Evolutionary conservation across 2,113 vertebrate genomes (phyloP).

Genomic region (Damaliscus lunatus): DNA sequence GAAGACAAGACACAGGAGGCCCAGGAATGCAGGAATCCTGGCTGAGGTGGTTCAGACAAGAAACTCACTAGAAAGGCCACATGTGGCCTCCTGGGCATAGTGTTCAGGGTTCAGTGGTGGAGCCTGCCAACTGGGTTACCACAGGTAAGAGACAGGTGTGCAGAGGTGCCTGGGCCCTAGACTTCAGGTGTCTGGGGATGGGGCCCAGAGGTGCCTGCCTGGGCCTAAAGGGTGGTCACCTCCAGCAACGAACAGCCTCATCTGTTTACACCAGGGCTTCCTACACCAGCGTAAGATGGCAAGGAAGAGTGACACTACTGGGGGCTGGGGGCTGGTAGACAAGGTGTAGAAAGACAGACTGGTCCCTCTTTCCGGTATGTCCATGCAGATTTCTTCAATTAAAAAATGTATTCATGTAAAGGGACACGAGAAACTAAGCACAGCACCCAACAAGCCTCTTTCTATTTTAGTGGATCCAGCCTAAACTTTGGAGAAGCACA

Average conservation of each 20-base stretch:
- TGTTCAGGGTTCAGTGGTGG: background rate
- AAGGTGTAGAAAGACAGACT: background rate
- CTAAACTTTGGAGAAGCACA: constrained; percentile 33
- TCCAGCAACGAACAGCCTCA: background rate
- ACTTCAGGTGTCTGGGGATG: background rate
- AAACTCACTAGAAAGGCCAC: background rate
- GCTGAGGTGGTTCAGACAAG: background rate
- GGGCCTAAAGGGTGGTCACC: background rate
- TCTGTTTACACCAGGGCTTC: background rate
- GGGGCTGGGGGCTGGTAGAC: background rate
- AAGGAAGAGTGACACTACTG: rapidly evolving
- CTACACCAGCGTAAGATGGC: background rate
- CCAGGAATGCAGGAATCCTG: background rate
- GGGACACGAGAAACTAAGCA: background rate
- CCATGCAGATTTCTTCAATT: background rate
- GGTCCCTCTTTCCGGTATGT: no score
- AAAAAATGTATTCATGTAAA: background rate
- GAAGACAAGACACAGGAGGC: background rate
- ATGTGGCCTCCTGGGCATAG: background rate
- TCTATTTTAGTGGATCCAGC: constrained; percentile 3
- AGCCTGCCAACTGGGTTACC: background rate
- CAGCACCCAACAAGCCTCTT: background rate
- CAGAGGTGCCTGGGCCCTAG: background rate
- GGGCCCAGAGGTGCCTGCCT: background rate
- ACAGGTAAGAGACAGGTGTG: background rate